Base-by-base conservation (phyloP, 2,797 vertebrate genomes). In the Borostomias antarcticus region DNA sequence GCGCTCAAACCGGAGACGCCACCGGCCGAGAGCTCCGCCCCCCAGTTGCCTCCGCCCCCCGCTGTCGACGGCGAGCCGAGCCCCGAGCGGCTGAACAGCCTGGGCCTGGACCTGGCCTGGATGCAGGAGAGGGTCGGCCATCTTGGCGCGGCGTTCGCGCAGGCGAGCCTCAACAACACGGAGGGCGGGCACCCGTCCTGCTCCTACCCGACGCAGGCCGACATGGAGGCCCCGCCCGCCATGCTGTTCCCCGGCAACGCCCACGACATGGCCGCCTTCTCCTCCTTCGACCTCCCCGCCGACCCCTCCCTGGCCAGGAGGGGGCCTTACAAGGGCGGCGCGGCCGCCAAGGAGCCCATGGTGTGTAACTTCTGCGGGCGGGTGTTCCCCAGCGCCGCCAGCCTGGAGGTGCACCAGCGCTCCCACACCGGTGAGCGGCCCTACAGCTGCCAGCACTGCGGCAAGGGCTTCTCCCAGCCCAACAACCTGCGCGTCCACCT, bases 401-500 rank as follows among this genome's bases (percentile, higher is more conserved):
- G 86, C 17, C 68, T 89, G 52, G 88, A 89, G 78, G 72, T 86
- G 56, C 89, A 91, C 62, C 87, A 83, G 30, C 75, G 84, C 9
- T 80, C 85, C 19, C 89, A 91, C 80, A 82, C 87, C 0, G 90
- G 88, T 8, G 88, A 91, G 75, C 82, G 86, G 64, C 89, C 90
- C 0, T 92, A 82, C 72, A 80, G 81, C 66, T 92, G 91, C 73
- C 75, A 84, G 11, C 87, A 91, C 73, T 92, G 91, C 4, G 89
- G 89, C 0, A 90, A 91, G 64, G 88, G 86, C 11, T 92, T 92
- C 0, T 84, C 86, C 2, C 84, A 90, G 60, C 85, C 87, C 51
- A 89, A 88, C 64, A 89, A 90, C 62, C 79, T 92, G 64, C 79
- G 89, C 6, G 87, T 89, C 8, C 89, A 91, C 76, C 82, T 89